Evolutionary conservation across 2,888 invertebrate genomes (phyloP), one percentile per base, ranked within the genome.

Genomic region (Lutraria lutraria): DNA sequence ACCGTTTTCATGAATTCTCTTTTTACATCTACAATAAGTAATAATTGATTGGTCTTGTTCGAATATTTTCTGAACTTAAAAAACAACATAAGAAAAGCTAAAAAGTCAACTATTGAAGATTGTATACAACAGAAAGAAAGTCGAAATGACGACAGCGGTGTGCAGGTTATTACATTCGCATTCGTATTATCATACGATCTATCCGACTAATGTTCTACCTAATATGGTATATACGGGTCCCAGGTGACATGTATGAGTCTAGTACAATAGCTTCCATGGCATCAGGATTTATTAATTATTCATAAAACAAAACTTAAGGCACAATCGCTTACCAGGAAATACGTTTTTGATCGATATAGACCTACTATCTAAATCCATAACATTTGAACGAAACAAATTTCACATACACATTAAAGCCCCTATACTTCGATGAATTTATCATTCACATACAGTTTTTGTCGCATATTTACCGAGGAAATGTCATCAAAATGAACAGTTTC

Each of bases 261-360:
- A 68, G 63, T 25, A 31, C 76, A 31, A 8, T 56, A 19, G 34
- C 76, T 34, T 25, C 6, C 15, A 31, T 29, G 25, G 76, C 16
- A 34, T 34, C 19, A 76, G 34, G 63, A 76, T 76, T 76, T 31
- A 76, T 76, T 16, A 76, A 76, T 76, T 76, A 76, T 76, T 76
- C 31, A 76, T 31, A 76, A 76, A 34, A 76, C 76, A 76, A 76
- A 76, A 76, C 34, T 76, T 76, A 19, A 76, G 76, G 34, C 31
- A 34, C 76, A 31, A 76, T 76, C 16, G 16, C 25, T 31, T 31
- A 76, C 76, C 2, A 25, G 31, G 16, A 76, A 76, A 31, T 76
- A 76, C 76, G 34, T 76, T 25, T 76, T 76, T 34, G 31, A 34
- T 76, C 76, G 76, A 76, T 76, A 76, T 34, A 13, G 8, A 43